phyloP scores from a whole-genome alignment of 2,797 vertebrate genomes.

The Diplodus sargus region DNA sequence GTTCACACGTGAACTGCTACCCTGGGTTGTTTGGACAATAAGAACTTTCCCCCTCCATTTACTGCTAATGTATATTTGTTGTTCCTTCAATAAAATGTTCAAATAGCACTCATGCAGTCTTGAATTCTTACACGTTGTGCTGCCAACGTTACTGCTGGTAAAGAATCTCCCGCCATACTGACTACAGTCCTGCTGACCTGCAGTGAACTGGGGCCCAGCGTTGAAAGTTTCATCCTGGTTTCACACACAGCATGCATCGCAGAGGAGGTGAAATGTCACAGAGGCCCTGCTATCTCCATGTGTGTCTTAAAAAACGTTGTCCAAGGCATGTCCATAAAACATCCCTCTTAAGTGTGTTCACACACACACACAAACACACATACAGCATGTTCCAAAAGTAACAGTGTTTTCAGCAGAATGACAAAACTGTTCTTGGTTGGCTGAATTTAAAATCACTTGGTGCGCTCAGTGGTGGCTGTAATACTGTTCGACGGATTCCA shows the following conservation, averaged over 20 bases:
- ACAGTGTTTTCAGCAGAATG: conserved; percentile 2
- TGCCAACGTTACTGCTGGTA: not conserved
- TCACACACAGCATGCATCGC: conserved; percentile 11
- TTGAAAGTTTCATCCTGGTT: not conserved
- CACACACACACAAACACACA: not conserved
- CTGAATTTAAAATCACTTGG: not conserved
- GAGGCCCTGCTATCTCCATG: conserved; percentile 19
- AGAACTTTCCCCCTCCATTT: not conserved
- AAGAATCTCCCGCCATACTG: not conserved
- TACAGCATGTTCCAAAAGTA: not conserved
- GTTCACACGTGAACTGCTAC: too few species aligned
- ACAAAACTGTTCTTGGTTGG: conserved; percentile 1
- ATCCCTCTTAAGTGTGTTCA: not conserved
- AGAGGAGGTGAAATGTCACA: conserved; percentile 34
- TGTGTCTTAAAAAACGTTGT: conserved; percentile 25
- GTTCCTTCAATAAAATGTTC: not conserved
- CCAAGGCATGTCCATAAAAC: conserved; percentile 18
- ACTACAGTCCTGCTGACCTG: not conserved
- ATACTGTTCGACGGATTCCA: not conserved
- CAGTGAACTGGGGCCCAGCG: conserved; percentile 29
- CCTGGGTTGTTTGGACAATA: not conserved
- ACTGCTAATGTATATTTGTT: not conserved
- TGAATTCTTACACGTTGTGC: not conserved
- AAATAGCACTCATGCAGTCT: not conserved
- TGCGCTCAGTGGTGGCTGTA: not conserved